phyloP scores from a whole-genome alignment of 2,888 invertebrate genomes.

The Cremastinae sp. region DNA sequence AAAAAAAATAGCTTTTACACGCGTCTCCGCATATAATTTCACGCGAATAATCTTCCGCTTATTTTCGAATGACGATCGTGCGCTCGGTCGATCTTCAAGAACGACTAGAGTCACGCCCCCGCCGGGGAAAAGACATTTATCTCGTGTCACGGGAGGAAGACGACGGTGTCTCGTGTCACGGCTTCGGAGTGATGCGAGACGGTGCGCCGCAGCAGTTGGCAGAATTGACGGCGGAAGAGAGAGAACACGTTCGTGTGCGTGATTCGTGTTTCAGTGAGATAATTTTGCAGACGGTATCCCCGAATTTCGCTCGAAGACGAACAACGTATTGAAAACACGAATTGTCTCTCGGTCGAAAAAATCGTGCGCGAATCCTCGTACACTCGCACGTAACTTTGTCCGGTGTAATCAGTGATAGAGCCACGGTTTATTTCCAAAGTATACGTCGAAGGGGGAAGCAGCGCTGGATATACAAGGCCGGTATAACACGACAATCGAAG shows the following conservation, averaged over 20 bases:
- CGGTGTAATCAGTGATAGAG: background rate
- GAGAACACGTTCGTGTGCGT: conserved; percentile 56
- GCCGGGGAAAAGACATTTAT: conserved; percentile 2
- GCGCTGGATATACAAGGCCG: conserved; percentile 47
- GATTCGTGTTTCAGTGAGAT: conserved; percentile 51
- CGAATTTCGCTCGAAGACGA: conserved; percentile 17
- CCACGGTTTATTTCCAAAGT: conserved; percentile 33
- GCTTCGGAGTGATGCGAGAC: conserved; percentile 19
- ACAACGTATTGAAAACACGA: conserved; percentile 15
- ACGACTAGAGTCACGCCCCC: background rate
- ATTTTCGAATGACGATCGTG: no score
- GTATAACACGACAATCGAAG: conserved; percentile 39
- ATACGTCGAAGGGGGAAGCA: conserved; percentile 27
- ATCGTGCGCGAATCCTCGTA: conserved; percentile 1
- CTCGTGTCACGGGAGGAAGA: background rate
- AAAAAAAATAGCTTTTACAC: background rate
- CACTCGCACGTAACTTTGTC: conserved; percentile 8
- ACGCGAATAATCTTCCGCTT: no score
- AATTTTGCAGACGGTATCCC: conserved; percentile 36
- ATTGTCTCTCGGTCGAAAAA: conserved; percentile 9
- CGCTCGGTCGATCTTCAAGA: background rate
- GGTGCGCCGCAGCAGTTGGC: conserved; percentile 48
- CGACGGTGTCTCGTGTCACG: background rate
- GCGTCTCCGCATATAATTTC: no score
- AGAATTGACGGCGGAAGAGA: conserved; percentile 52